Conservation (phyloP, 23 tunicate species). For the Styela clava region DNA sequence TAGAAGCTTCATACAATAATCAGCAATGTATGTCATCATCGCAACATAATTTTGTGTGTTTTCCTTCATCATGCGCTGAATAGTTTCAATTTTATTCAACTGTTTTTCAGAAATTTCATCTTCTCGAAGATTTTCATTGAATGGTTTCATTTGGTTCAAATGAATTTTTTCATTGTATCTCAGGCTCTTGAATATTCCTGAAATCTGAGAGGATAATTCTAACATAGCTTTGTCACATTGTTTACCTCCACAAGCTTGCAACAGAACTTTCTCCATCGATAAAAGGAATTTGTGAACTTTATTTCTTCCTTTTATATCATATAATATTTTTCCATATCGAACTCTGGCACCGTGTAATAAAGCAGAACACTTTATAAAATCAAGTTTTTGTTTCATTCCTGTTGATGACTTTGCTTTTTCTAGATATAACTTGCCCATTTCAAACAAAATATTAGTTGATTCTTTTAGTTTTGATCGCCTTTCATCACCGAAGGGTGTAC, state of each 20-base stretch:
- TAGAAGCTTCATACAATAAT: conserved; percentile 1
- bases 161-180: not conserved
- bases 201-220: not conserved
- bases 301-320: not conserved
- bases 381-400: conserved; percentile 34
- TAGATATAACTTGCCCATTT: conserved; percentile 43
- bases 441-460: conserved; percentile 41
- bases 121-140: not conserved
- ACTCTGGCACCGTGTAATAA: conserved; percentile 47
- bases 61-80: conserved; percentile 9
- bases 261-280: not conserved
- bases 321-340: not conserved
- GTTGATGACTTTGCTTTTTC: not conserved
- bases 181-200: not conserved
- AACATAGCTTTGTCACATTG: not conserved
- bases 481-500: conserved; percentile 49
- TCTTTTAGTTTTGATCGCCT: conserved; percentile 27
- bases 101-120: not conserved
- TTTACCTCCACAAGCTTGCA: not conserved
- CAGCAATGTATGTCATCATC: conserved; percentile 16
- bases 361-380: conserved; percentile 48
- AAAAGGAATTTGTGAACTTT: not conserved
- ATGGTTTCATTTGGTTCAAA: not conserved
- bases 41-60: conserved; percentile 5
- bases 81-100: not conserved